A percentile compares a stretch with the other conserved stretches of the same genome.
These are phyloP conservation scores for Clarias macrocephalus DNA, from an alignment of 2,113 vertebrate genomes.

Conservation along the genomic window DNA sequence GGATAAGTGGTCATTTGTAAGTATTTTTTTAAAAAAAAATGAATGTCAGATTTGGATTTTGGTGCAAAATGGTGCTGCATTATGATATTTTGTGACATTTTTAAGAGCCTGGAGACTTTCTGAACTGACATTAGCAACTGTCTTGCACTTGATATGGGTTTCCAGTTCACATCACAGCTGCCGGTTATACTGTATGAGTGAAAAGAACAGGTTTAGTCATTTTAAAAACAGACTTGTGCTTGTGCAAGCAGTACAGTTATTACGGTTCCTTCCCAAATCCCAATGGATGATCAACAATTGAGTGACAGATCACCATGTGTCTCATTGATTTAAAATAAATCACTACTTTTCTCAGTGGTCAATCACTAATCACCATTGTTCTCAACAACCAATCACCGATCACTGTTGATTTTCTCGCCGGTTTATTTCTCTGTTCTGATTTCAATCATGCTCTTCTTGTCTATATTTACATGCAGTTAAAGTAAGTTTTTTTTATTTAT, in stretches of 20 bases:
- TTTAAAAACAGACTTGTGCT: neutral
- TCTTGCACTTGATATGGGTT: neutral
- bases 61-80: neutral
- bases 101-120: neutral
- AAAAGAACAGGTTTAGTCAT: neutral
- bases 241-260: neutral
- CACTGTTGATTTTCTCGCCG: neutral
- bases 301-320: neutral
- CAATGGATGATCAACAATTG: neutral
- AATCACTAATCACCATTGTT: neutral
- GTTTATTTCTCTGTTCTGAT: neutral
- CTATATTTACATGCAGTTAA: neutral
- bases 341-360: neutral
- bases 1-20: neutral
- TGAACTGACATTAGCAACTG: neutral
- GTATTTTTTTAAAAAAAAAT: neutral
- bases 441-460: neutral
- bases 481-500: neutral
- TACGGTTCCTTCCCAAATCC: neutral
- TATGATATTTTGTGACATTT: neutral
- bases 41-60: neutral
- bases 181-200: neutral
- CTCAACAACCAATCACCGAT: neutral
- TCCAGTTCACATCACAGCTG: neutral
- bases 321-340: neutral